Evolutionary conservation across 2,888 invertebrate species (phyloP).

Genomic region (Andrena dorsata): DNA sequence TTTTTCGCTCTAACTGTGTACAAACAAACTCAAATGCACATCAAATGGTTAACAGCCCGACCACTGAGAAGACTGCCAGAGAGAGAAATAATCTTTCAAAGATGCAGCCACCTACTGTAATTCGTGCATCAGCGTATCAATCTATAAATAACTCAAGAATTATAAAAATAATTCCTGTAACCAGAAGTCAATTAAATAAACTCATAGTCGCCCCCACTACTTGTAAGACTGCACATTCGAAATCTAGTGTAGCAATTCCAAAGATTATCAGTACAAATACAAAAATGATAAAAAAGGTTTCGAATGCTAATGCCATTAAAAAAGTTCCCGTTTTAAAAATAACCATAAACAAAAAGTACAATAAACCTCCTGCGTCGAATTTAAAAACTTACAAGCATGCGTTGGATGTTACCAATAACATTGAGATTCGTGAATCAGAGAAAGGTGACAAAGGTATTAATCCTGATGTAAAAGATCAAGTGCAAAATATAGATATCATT

Average conservation of each 20-base stretch:
- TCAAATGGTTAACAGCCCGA: background rate
- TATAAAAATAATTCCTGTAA: constrained; percentile 1
- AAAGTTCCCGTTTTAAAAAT: constrained; percentile 42
- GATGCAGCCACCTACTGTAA: background rate
- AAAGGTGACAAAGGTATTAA: background rate
- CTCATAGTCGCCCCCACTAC: background rate
- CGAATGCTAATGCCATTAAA: background rate
- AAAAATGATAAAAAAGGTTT: background rate
- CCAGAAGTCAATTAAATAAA: constrained; percentile 5
- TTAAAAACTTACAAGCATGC: background rate
- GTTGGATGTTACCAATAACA: background rate
- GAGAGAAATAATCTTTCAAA: background rate
- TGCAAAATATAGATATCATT: background rate
- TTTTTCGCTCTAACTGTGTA: background rate
- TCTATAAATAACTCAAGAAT: background rate
- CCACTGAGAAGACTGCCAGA: background rate
- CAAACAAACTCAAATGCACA: background rate
- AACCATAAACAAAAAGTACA: constrained; percentile 42
- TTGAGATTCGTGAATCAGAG: background rate
- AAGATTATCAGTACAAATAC: background rate
- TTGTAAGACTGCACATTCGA: background rate
- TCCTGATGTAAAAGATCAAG: background rate
- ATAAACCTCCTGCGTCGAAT: background rate
- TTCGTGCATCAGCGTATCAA: background rate
- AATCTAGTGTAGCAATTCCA: background rate